These are phyloP conservation scores for Scomber colias DNA, from an alignment of 2,113 vertebrate genomes.

Conservation along the genomic window DNA sequence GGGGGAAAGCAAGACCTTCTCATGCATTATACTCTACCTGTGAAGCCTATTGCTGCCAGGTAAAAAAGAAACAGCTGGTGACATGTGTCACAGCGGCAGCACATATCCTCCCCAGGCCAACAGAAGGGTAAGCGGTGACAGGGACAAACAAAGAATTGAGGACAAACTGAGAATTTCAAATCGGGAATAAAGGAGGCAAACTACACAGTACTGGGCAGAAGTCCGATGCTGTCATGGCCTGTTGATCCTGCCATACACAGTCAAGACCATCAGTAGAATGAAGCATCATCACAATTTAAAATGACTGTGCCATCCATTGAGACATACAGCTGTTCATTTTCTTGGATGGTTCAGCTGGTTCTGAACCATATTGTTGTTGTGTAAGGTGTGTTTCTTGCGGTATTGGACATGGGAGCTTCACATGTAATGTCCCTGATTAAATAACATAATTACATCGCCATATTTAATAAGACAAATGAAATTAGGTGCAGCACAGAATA, in stretches of 20 bases:
- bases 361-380: neutral
- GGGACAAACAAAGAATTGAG: neutral
- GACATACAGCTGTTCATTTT: neutral
- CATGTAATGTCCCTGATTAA: conserved; percentile 17
- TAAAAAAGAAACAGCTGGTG: conserved; percentile 16
- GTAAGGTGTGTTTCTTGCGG: neutral
- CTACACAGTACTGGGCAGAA: neutral
- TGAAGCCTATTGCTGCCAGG: conserved; percentile 8
- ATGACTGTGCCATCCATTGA: conserved; percentile 2
- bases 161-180: neutral
- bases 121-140: neutral
- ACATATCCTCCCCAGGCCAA: neutral
- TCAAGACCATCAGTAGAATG: neutral
- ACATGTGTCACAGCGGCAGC: conserved; percentile 12
- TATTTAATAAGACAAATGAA: neutral
- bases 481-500: conserved; percentile 1
- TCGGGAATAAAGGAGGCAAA: neutral
- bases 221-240: neutral
- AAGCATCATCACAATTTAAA: neutral
- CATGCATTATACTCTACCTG: neutral
- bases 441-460: neutral
- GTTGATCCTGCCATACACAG: conserved; percentile 5
- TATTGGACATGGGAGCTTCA: neutral
- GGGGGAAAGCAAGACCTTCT: neutral
- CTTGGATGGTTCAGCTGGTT: neutral